Evolutionary conservation across 2,113 vertebrate genomes (phyloP), one percentile per base, ranked within the genome.

Genomic region (Zootoca vivipara): DNA sequence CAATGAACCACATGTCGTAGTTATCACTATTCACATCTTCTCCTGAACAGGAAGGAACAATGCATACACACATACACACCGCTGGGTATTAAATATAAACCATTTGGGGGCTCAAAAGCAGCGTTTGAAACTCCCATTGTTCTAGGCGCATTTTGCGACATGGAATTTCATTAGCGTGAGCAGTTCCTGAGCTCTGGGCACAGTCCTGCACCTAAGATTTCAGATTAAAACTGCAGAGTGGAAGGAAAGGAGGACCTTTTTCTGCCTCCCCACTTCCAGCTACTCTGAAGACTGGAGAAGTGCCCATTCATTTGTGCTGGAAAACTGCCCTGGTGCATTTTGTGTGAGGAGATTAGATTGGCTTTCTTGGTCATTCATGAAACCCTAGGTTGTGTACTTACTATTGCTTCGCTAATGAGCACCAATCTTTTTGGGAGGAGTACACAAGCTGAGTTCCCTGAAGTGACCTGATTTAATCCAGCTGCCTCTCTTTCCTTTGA

Each of bases 371-470:
- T 67, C 77, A 22, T 79, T 77, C 52, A 56, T 84, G 30, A 92
- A 87, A 77, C 1, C 73, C 81, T 33, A 80, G 46, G 30, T 67
- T 90, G 82, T 3, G 69, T 80, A 86, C 87, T 65, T 65, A 0
- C 0, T 78, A 82, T 0, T 7, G 0, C 75, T 67, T 87, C 16
- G 86, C 82, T 86, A 91, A 89, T 2, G 10, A 74, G 2, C 88
- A 70, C 46, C 24, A 88, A 85, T 78, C 22, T 82, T 30, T 75
- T 56, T 82, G 30, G 86, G 24, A 26, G 70, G 38, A 87, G 75
- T 0, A 0, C n/a, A n/a, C 33, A 38, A 22, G 4, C 9, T n/a
- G 70, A 16, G 22, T 78, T 82, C 24, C n/a, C 38, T 22, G 73
- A 42, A 93, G 35, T 72, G 33, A 77, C 84, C 18, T 77, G 40